A percentile compares a stretch with the other conserved stretches of the same genome.
phyloP scores from a whole-genome alignment of 30 jellyfish, hydroid and myxozoan species.

The Turritopsis dohrnii region DNA sequence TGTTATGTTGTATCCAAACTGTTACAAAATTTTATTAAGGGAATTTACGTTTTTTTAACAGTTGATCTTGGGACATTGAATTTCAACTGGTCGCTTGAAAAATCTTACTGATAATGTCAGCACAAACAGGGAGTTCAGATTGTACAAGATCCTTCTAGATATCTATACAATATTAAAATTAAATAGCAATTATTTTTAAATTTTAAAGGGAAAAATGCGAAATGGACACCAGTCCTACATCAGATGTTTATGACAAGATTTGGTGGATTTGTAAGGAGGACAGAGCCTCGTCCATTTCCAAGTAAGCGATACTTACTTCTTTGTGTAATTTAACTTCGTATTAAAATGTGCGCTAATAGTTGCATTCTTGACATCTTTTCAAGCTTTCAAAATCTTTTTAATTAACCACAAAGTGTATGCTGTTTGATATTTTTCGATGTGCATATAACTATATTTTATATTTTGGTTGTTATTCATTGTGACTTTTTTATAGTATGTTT shows the following conservation, averaged over 20 bases:
- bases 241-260: background rate
- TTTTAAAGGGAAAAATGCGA: constrained; percentile 8
- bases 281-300: constrained; percentile 2
- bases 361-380: background rate
- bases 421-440: background rate
- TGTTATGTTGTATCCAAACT: background rate
- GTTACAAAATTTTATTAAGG: background rate
- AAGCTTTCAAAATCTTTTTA: background rate
- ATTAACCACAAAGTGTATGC: background rate
- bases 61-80: background rate
- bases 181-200: background rate
- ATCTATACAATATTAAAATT: background rate
- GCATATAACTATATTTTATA: background rate
- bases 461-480: background rate
- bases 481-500: background rate
- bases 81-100: background rate
- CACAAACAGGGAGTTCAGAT: background rate
- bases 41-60: background rate
- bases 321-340: background rate
- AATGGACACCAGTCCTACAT: constrained; percentile 9
- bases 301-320: background rate
- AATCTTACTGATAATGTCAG: background rate
- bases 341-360: background rate
- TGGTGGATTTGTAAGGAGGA: constrained; percentile 1
- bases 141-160: background rate